Evolutionary conservation across 2,888 invertebrate genomes (phyloP).

Genomic region (Anthophora plumipes): DNA sequence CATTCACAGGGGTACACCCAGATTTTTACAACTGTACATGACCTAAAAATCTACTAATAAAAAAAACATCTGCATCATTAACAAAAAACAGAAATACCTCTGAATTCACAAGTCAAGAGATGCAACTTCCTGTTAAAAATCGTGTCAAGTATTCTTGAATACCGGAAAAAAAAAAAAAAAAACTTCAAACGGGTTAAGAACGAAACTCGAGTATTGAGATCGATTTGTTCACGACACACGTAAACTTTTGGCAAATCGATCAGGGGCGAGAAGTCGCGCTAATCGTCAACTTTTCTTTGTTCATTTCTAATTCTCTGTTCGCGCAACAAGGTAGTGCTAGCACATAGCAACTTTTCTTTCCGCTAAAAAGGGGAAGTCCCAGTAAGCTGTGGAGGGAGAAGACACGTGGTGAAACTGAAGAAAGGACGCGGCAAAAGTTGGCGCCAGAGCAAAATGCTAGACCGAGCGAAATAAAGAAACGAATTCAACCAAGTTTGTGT

Average conservation of each 20-base stretch:
- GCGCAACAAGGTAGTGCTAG: slow-evolving; percentile 13
- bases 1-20: no score
- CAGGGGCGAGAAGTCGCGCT: background rate
- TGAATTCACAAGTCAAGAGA: no score
- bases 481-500: slow-evolving; percentile 30
- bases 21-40: background rate
- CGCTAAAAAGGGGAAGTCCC: slow-evolving; percentile 57
- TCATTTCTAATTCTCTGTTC: slow-evolving; percentile 27
- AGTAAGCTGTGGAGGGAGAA: slow-evolving; percentile 28
- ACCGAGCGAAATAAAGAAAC: slow-evolving; percentile 55
- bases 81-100: no score
- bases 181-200: background rate
- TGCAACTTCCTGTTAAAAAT: no score
- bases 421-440: slow-evolving; percentile 50
- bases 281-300: background rate
- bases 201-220: no score
- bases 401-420: slow-evolving; percentile 35
- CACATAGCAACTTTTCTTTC: slow-evolving; percentile 18
- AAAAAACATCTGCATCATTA: no score
- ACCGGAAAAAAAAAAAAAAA: no score
- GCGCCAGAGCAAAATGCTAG: slow-evolving; percentile 49
- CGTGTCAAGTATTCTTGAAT: background rate
- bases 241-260: slow-evolving; percentile 9
- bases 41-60: background rate
- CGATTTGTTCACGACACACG: background rate